Evolutionary conservation across 2,888 invertebrate species (phyloP), one percentile per base, ranked within the genome.

Genomic region (Sceliomorpha sp.): DNA sequence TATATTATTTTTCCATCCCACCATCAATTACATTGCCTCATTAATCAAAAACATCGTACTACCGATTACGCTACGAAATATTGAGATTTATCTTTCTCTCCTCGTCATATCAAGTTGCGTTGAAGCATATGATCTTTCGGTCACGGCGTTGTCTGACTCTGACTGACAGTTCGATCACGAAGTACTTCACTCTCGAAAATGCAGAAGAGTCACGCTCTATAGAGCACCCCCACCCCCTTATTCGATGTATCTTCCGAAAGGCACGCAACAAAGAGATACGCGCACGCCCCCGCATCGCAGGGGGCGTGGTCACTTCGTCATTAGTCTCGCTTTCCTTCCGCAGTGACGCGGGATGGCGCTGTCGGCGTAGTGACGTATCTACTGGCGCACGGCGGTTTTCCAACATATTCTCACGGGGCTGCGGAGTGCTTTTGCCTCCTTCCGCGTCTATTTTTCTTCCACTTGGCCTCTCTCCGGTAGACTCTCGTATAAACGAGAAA

Each of bases 301-400:
- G 76, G 72, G 85, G 84, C 84, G 84, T 84, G 84, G 82, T 76
- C 74, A 75, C 63, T 74, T 77, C 76, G 78, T 84, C 84, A 84
- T 84, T 84, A 82, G 83, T 84, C 84, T 82, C 80, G 70, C 69
- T 70, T 74, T 77, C 78, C 75, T 74, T 66, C 74, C 73, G 77
- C 64, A 73, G 73, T 72, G 74, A 70, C 70, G 70, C 67, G 75
- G 76, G 79, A 80, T 79, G 81, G 80, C 81, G 81, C 76, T 76
- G 66, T 76, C 71, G 75, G 74, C 72, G 77, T 72, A 60, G 77
- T 81, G 80, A 81, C 79, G 81, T 79, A 80, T 81, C 79, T 80
- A 81, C 81, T 81, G 70, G 59, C 68, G 75, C 73, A 74, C 78
- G 71, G 69, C 72, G 72, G 31, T 51, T 56, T 36, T 9, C 48